Percentiles rank a stretch among this genome's conserved stretches.
Conservation (phyloP, 92 coral and sea anemone species). For the Meandrina meandrites region DNA sequence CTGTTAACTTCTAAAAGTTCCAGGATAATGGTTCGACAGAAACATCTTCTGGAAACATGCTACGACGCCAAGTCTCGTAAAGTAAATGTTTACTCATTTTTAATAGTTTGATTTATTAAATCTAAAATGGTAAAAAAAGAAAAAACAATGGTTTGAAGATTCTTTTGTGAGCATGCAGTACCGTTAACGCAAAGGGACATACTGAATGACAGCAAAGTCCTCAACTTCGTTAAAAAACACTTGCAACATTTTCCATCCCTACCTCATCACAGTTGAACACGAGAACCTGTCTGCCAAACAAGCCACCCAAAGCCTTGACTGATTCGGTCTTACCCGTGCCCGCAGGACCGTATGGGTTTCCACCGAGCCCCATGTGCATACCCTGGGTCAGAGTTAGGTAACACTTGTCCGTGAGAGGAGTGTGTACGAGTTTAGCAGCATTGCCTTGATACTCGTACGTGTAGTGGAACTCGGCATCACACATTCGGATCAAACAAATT, state of each 20-base stretch:
- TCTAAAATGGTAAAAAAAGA: too few species aligned
- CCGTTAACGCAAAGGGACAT: too few species aligned
- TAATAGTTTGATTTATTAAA: too few species aligned
- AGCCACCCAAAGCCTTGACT: slow-evolving; percentile 95
- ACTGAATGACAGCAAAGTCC: too few species aligned
- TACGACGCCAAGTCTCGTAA: too few species aligned
- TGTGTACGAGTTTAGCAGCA: slow-evolving; percentile 97
- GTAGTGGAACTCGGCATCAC: slow-evolving; percentile 95
- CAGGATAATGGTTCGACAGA: too few species aligned
- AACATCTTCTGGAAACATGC: too few species aligned
- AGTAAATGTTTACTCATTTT: too few species aligned
- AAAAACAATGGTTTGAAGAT: too few species aligned
- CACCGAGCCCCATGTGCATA: slow-evolving; percentile 99
- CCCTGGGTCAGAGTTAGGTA: slow-evolving; percentile 99
- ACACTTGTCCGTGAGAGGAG: slow-evolving; percentile 99
- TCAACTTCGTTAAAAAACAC: too few species aligned
- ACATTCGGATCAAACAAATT: slow-evolving; percentile 89
- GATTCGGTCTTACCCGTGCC: slow-evolving; percentile 99
- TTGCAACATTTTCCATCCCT: background rate
- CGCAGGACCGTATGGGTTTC: slow-evolving; percentile 99
- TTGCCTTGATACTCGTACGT: slow-evolving; percentile 98
- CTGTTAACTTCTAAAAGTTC: too few species aligned
- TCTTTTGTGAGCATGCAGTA: too few species aligned
- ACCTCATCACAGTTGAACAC: slow-evolving; percentile 99
- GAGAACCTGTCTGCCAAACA: slow-evolving; percentile 97